These are phyloP conservation scores for Lagopus leucura DNA, from an alignment of 2,113 vertebrate genomes.

Conservation along the genomic window DNA sequence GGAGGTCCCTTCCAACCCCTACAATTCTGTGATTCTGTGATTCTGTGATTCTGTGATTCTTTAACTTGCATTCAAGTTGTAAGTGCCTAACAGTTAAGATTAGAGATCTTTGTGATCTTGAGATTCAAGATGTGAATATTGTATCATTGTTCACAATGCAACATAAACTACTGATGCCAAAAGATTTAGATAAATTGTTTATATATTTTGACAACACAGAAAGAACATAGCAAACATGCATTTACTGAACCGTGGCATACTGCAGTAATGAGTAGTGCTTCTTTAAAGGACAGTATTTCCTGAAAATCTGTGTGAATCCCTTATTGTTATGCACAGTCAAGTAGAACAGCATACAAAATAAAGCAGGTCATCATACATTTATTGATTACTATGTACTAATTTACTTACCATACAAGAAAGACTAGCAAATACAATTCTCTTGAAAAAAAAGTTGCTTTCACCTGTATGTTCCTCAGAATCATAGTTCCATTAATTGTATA, in stretches of 20 bases:
- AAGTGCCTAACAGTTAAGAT: not conserved
- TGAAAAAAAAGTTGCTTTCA: not conserved
- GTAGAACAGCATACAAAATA: not conserved
- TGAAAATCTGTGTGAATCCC: not conserved
- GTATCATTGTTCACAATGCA: not conserved
- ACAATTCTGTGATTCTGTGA: no score
- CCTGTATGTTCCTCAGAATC: not conserved
- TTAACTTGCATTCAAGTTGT: not conserved
- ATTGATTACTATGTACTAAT: not conserved
- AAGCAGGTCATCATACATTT: not conserved
- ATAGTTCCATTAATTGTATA: not conserved
- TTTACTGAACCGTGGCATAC: not conserved
- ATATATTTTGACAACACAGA: not conserved
- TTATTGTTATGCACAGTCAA: not conserved
- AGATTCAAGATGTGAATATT: not conserved
- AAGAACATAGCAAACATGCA: fast-evolving
- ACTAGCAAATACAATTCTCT: not conserved
- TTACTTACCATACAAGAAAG: not conserved
- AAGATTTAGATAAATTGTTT: not conserved
- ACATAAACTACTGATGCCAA: not conserved
- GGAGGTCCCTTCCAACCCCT: no score
- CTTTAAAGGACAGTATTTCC: not conserved
- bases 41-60: not conserved
- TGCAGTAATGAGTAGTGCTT: not conserved
- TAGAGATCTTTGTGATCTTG: not conserved